Evolutionary conservation across 2,888 invertebrate species (phyloP), one percentile per base, ranked within the genome.

Genomic region (Eupithecia dodoneata): DNA sequence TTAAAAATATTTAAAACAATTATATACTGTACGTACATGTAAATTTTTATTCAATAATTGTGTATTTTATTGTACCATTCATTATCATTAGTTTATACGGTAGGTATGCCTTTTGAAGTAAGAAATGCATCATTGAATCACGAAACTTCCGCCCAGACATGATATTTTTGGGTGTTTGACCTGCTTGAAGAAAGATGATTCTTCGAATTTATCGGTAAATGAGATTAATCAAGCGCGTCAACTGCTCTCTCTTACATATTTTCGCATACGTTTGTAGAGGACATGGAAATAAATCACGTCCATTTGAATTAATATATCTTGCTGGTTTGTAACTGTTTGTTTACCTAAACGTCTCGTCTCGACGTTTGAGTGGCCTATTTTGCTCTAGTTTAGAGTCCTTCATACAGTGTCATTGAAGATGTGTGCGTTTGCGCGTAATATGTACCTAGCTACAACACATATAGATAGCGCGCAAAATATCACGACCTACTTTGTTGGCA

Each of bases 401-500:
- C 87, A 79, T 73, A 74, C 79, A 79, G 80, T 87, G 88, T 84
- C 87, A 89, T 87, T 87, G 88, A 87, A 81, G 83, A 83, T 82
- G 82, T 76, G 75, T 81, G 85, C 87, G 83, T 86, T 82, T 84
- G 87, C 87, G 76, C 78, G 78, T 75, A 74, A 13, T 70, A 86
- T 87, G 85, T 86, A 74, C 42, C 13, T 49, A 55, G n/a, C 18
- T 63, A 66, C 42, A 44, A 45, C 44, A 69, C 42, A 45, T 73
- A 73, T 84, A 84, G 82, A 84, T 83, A 83, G 83, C 85, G 88
- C 85, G 86, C 88, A 90, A 89, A 80, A 91, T 90, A 89, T 89
- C 89, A 89, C 92, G 93, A 94, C 94, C 94, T 91, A 94, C 90
- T 93, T 93, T 81, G 87, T 86, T 86, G 85, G 87, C 85, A 88